These are phyloP conservation scores for Eupithecia vulgata DNA, from an alignment of 2,888 invertebrate genomes.

Conservation along the genomic window DNA sequence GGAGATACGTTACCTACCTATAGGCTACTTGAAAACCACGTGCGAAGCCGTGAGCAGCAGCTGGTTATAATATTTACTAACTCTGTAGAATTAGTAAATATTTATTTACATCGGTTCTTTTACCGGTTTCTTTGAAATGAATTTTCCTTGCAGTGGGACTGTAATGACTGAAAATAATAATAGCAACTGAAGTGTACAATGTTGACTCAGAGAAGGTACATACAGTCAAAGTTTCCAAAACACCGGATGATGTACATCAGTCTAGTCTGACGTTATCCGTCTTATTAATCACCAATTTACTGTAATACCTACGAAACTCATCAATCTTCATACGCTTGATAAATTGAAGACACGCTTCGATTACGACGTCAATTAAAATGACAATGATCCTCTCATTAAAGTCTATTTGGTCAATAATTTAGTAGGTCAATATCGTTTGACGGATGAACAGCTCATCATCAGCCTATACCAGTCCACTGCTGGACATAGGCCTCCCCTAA, in stretches of 20 bases:
- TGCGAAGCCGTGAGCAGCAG: too few species aligned
- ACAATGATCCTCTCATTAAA: constrained; percentile 41
- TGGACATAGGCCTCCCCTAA: too few species aligned
- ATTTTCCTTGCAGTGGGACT: not conserved
- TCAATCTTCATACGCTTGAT: constrained; percentile 44
- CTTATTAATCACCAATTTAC: constrained; percentile 41
- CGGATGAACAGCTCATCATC: constrained; percentile 16
- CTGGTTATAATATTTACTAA: too few species aligned
- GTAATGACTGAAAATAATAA: not conserved
- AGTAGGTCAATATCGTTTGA: constrained; percentile 37
- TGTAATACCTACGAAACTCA: constrained; percentile 37
- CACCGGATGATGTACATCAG: constrained; percentile 2
- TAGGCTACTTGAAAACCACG: too few species aligned
- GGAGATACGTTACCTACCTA: too few species aligned
- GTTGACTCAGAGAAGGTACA: not conserved
- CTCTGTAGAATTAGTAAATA: not conserved
- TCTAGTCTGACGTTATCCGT: not conserved
- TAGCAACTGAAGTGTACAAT: not conserved
- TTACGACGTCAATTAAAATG: constrained; percentile 44
- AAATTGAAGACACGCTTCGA: constrained; percentile 42
- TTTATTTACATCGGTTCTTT: not conserved
- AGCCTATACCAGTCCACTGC: too few species aligned
- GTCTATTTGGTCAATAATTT: constrained; percentile 30
- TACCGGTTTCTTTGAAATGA: not conserved
- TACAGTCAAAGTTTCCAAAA: not conserved